phyloP scores from a whole-genome alignment of 1,140 invertebrate genomes.

The Conus ventricosus region DNA sequence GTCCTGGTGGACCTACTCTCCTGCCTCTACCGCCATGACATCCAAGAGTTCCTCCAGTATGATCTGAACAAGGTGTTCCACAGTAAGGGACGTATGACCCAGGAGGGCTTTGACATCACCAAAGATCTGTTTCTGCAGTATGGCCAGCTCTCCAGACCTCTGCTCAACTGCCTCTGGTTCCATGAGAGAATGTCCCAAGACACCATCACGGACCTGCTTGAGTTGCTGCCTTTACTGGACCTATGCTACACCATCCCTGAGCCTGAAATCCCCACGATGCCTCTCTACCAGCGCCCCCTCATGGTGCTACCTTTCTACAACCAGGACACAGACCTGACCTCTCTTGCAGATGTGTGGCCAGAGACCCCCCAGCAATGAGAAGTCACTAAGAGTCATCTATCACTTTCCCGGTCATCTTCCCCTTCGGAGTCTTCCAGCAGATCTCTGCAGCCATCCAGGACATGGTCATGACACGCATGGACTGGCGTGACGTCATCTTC shows the following conservation, averaged over 20 bases:
- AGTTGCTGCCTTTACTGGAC: slow-evolving; percentile 65
- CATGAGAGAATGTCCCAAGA: slow-evolving; percentile 60
- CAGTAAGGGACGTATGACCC: slow-evolving; percentile 62
- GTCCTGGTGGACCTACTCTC: slow-evolving; percentile 61
- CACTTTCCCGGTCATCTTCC: slow-evolving; percentile 59
- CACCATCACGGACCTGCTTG: slow-evolving; percentile 60
- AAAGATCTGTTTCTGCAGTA: slow-evolving; percentile 57
- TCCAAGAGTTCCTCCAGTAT: slow-evolving; percentile 61
- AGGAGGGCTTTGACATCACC: slow-evolving; percentile 56
- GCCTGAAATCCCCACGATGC: slow-evolving; percentile 60
- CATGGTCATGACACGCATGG: slow-evolving; percentile 59
- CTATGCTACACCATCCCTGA: slow-evolving; percentile 69
- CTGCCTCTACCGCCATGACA: slow-evolving; percentile 67
- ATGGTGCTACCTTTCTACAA: slow-evolving; percentile 71
- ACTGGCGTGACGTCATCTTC: slow-evolving; percentile 67
- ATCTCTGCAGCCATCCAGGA: slow-evolving; percentile 61
- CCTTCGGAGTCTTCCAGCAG: slow-evolving; percentile 63
- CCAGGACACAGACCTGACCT: slow-evolving; percentile 46
- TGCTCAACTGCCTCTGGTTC: slow-evolving; percentile 71
- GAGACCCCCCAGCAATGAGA: slow-evolving; percentile 37
- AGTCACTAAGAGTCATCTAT: slow-evolving; percentile 56
- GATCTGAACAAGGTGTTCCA: slow-evolving; percentile 65
- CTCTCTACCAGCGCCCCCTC: slow-evolving; percentile 56
- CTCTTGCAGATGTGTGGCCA: slow-evolving; percentile 61
- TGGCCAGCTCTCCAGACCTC: slow-evolving; percentile 69